phyloP scores from a whole-genome alignment of 2,113 vertebrate species.

The Rhipidura dahli region DNA sequence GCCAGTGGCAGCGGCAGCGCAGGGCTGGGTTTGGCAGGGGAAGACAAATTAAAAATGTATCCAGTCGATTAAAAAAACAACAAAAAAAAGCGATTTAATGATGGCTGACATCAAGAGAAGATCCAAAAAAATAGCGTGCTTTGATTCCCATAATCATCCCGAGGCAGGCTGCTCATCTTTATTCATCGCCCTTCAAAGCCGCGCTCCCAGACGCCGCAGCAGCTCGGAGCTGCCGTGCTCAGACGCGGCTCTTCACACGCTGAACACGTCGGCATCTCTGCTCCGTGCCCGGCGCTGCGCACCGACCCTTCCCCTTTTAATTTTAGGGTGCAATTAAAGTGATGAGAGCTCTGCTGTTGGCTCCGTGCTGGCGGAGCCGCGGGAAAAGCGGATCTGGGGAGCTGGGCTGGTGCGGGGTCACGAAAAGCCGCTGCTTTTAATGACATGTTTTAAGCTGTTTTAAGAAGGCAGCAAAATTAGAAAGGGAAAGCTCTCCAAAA shows the following conservation, averaged over 20 bases:
- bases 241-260: background rate
- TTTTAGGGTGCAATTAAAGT: background rate
- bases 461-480: background rate
- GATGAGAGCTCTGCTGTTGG: background rate
- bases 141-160: conserved; percentile 36
- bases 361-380: background rate
- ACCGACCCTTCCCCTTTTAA: background rate
- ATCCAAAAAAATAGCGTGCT: background rate
- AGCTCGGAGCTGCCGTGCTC: background rate
- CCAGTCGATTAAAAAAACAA: background rate
- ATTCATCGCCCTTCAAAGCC: conserved; percentile 40
- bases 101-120: conserved; percentile 28
- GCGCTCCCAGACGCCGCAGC: background rate
- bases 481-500: background rate
- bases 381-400: background rate
- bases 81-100: background rate
- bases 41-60: conserved; percentile 33
- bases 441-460: background rate
- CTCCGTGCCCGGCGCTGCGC: background rate
- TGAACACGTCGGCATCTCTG: background rate
- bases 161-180: conserved; percentile 54
- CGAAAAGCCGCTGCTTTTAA: background rate
- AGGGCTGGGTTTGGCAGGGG: background rate
- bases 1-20: rapidly evolving
- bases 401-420: background rate